Evolutionary conservation across 2,888 invertebrate genomes (phyloP), one percentile per base, ranked within the genome.

Genomic region (Hoplodrina ambigua): DNA sequence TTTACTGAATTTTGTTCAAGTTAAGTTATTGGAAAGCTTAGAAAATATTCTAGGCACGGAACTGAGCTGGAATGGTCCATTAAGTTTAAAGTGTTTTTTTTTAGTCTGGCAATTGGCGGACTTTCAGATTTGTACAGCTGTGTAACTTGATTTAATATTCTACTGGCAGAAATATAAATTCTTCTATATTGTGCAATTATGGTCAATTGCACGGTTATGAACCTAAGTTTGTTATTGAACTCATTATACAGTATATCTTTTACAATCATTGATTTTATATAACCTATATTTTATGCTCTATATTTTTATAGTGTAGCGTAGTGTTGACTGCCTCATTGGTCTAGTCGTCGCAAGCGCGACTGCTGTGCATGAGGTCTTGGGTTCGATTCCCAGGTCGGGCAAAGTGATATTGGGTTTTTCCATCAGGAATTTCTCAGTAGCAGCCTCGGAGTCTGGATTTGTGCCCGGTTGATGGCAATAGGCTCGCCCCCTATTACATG

Each of bases 1-100:
- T 80, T 75, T 37, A 50, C 50, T 59, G 46, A 60, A 57, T 66
- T 61, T 57, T 4, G 20, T 50, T 33, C 19, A 15, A 67, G 62
- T 30, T 46, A 72, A 72, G 68, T 77, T 77, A 68, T 72, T 67
- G 71, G 63, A 52, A 4, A 61, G 78, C 59, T 81, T 76, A 81
- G 72, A 71, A n/a, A 78, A 71, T 49, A 81, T 78, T 81, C 66
- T 67, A 77, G 81, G 77, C 81, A 81, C 81, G 81, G 63, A 81
- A 71, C 71, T 52, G 57, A 71, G 17, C 60, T 77, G 72, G 67
- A 78, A 78, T 81, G 77, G 71, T 66, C 81, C 81, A 78, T 81
- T 78, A 67, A 67, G 56, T 53, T 66, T n/a, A 71, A 72, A 64
- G 56, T 67, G 61, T 56, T 59, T 60, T 71, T 78, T 71, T 58